Evolutionary conservation across 2,888 invertebrate species (phyloP).

Genomic region (Cryptosula pallasiana): DNA sequence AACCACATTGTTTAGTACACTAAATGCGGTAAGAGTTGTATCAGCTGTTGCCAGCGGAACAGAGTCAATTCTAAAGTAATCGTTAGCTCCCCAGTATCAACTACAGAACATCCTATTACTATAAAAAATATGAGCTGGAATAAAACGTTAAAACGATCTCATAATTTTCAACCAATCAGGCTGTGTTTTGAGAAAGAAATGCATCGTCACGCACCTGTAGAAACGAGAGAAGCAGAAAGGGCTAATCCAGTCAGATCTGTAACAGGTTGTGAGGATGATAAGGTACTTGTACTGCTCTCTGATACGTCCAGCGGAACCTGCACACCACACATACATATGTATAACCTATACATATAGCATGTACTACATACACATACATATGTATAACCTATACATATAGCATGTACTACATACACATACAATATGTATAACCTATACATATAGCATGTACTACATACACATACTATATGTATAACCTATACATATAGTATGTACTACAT

Average conservation of each 20-base stretch:
- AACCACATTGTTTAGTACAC: too few species aligned
- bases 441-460: not conserved
- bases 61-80: too few species aligned
- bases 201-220: constrained; percentile 10
- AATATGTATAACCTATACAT: not conserved
- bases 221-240: constrained; percentile 4
- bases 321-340: not conserved
- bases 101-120: too few species aligned
- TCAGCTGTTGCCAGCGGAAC: too few species aligned
- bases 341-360: not conserved
- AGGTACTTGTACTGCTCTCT: not conserved
- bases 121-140: too few species aligned
- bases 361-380: not conserved
- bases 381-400: not conserved
- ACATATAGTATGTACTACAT: too few species aligned
- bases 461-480: not conserved
- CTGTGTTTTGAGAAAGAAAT: too few species aligned
- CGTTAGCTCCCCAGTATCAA: too few species aligned
- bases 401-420: not conserved
- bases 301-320: constrained; percentile 4
- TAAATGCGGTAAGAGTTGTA: too few species aligned
- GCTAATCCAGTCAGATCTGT: not conserved
- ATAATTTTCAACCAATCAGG: too few species aligned
- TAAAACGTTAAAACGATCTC: too few species aligned
- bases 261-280: not conserved